Evolutionary conservation across 2,888 invertebrate genomes (phyloP).

Genomic region (Invenusta paracnida): DNA sequence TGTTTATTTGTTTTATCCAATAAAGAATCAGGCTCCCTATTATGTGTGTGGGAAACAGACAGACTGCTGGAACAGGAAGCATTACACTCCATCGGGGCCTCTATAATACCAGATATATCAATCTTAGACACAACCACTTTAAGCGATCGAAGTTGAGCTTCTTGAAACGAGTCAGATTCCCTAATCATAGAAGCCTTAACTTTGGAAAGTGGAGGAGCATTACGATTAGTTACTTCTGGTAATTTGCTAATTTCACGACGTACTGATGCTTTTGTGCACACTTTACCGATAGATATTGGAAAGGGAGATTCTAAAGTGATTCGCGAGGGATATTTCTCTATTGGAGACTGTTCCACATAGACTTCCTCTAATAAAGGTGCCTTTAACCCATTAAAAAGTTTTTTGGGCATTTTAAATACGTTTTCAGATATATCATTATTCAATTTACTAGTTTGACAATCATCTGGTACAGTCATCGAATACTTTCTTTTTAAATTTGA

Average conservation of each 20-base stretch:
- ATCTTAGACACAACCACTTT: not conserved
- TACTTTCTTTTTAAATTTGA: too few relatives aligned
- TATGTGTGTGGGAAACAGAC: too few relatives aligned
- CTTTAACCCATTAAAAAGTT: not conserved
- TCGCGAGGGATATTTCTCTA: not conserved
- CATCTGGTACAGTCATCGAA: too few relatives aligned
- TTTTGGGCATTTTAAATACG: not conserved
- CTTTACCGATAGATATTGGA: not conserved
- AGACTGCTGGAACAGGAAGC: too few relatives aligned
- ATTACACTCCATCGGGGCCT: not conserved
- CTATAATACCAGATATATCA: not conserved
- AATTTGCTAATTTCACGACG: conserved; percentile 3
- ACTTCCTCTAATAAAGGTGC: not conserved
- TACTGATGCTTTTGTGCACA: not conserved
- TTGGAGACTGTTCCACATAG: not conserved
- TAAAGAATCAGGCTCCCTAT: too few relatives aligned
- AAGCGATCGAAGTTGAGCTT: not conserved
- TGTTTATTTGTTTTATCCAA: too few relatives aligned
- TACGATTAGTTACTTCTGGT: too few relatives aligned
- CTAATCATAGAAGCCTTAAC: not conserved
- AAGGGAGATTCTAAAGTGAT: not conserved
- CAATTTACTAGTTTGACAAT: too few relatives aligned
- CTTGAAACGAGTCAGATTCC: not conserved
- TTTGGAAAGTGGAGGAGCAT: not conserved
- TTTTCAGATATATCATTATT: not conserved